Conservation (phyloP, 2,797 vertebrate species). For the Sebastes matsubarae region DNA sequence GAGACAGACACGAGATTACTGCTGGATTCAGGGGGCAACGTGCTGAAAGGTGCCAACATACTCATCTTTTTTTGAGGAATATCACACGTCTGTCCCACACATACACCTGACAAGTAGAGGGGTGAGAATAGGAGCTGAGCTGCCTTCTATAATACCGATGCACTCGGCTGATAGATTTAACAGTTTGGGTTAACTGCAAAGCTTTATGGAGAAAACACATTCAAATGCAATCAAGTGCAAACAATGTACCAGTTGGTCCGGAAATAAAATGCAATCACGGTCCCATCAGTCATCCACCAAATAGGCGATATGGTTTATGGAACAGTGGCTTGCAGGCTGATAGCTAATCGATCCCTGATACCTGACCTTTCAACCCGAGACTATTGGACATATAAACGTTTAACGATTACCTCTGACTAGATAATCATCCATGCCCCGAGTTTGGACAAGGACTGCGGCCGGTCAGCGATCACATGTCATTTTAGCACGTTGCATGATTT, state of each 20-base stretch:
- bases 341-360: constrained; percentile 56
- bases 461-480: neutral
- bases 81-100: constrained; percentile 54
- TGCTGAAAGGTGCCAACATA: constrained; percentile 35
- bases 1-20: constrained; percentile 34
- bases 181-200: neutral
- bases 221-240: neutral
- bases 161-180: neutral
- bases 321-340: constrained; percentile 10
- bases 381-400: neutral
- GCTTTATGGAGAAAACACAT: neutral
- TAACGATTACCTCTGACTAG: constrained; percentile 25
- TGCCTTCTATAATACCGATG: neutral
- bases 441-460: neutral
- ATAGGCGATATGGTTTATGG: constrained; percentile 31
- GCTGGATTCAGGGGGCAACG: constrained; percentile 42
- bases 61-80: constrained; percentile 23
- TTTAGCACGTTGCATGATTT: neutral
- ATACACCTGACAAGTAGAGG: constrained; percentile 27
- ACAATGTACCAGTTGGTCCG: constrained; percentile 21
- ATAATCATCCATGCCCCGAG: constrained; percentile 21
- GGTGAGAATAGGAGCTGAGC: constrained; percentile 5
- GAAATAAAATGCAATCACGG: constrained; percentile 56
- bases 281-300: constrained; percentile 48
- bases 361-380: constrained; percentile 38